Base-by-base conservation (phyloP, 2,113 vertebrate genomes). In the Odontesthes bonariensis region DNA sequence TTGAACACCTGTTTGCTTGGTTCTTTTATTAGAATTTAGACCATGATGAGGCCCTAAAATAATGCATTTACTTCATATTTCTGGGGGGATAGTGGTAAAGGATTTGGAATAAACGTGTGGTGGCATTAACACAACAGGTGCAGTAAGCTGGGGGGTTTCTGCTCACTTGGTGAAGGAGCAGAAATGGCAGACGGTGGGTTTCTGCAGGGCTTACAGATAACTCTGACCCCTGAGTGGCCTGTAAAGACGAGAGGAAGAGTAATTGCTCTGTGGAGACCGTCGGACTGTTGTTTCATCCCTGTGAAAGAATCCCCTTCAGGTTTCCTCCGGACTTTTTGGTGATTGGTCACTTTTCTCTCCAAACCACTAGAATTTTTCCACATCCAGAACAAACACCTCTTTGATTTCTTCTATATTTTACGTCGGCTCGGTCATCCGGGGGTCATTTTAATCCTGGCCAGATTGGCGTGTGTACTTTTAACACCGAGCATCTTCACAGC, bases 371-470 rank as follows among this genome's bases (percentile, higher is more conserved):
- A 38, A 73, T 81, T 70, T 80, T 63, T 69, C 57, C 46, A 8
- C 20, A 27, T 20, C 72, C 32, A 56, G 42, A 76, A 72, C 71
- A 89, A 82, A 79, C 65, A 71, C 42, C 47, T 79, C 56, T 32
- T 32, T 10, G 20, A 55, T 79, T 55, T 57, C 52, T 40, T 51
- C 35, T 5, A 16, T 19, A 27, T 52, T 58, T 64, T 51, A 35
- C 57, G 69, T 23, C 5, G 71, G 38, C 75, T 81, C 65, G 54
- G 69, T 71, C 73, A 71, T 76, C 42, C 52, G 0, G 55, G 65
- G 86, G 86, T 91, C 85, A 84, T 88, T 91, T 92, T 85, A 88
- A 86, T 89, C 86, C 83, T 6, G 57, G 27, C 52, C 63, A 53
- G 62, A 88, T 83, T 81, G 84, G 66, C 81, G 62, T 44, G 62